Evolutionary conservation across 2,113 vertebrate species (phyloP), one percentile per base, ranked within the genome.

Genomic region (Microcebus lehilahytsara): DNA sequence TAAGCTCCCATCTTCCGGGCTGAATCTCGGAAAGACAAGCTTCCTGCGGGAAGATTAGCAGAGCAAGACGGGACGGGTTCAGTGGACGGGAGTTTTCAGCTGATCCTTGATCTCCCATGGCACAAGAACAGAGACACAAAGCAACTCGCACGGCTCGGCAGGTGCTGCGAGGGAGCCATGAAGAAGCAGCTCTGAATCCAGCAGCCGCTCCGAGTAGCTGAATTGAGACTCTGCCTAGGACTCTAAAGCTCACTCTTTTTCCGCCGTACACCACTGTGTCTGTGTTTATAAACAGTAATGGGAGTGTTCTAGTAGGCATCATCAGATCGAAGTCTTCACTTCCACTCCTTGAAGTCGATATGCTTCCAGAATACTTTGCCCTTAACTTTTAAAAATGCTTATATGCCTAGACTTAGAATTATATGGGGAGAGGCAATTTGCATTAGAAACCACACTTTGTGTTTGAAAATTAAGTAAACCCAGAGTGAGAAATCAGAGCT

Each of bases 21-120:
- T n/a, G 20, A n/a, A 6, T 27, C 6, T 0, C 16, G 0, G 1
- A 0, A 6, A 4, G 23, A 30, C 7, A 42, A 20, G 14, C 2
- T 6, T 46, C 51, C 16, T 13, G 19, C 37, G 19, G 62, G 49
- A 16, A 66, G 37, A 23, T 3, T 6, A 62, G 22, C n/a, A 34
- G 25, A 37, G 6, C 4, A 7, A 51, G 17, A 3, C 7, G 2
- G 5, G 25, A 3, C 0, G 42, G 42, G 5, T 17, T 85, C 6
- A 34, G 17, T 1, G 27, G 40, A 17, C 23, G 5, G 27, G 27
- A 56, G 6, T 53, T 9, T 14, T 64, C 37, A 9, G 34, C 25
- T 62, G 1, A 13, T 2, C 17, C 19, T 37, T 22, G 16, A 25
- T 32, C 34, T 49, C 9, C n/a, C 22, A 0, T 12, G 32, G 7